Conservation (phyloP, 2,113 vertebrate species). For the Condylura cristata region DNA sequence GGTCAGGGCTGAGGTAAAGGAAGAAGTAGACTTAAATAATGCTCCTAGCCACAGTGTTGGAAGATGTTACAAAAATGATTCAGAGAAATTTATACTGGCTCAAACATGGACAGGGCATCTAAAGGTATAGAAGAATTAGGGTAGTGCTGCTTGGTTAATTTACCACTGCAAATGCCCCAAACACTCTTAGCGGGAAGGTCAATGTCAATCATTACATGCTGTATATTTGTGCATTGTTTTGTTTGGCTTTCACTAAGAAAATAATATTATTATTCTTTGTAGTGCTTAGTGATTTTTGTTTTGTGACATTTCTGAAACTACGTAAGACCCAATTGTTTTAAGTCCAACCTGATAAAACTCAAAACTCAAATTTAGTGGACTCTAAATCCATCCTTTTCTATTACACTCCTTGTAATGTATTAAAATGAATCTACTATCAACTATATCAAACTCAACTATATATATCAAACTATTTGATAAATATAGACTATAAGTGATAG, state of each 20-base stretch:
- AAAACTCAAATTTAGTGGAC: constrained; percentile 12
- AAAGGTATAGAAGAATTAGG: background rate
- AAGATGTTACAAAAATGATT: constrained; percentile 32
- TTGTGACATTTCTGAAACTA: constrained; percentile 40
- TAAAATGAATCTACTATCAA: constrained; percentile 18
- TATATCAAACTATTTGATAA: too few species aligned
- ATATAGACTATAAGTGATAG: too few species aligned
- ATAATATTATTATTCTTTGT: background rate
- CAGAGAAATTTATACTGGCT: constrained; percentile 4
- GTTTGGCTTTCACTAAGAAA: constrained; percentile 23
- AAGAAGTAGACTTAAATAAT: constrained; percentile 32
- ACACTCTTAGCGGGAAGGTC: background rate
- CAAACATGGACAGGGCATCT: background rate
- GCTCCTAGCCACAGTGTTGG: background rate
- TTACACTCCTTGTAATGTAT: background rate
- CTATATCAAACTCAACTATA: too few species aligned
- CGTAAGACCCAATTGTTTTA: background rate
- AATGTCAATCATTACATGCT: background rate
- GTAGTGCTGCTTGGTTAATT: background rate
- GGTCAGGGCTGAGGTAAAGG: constrained; percentile 1
- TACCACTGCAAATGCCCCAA: background rate
- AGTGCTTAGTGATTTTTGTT: background rate
- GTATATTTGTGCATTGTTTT: background rate
- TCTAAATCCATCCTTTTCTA: constrained; percentile 16
- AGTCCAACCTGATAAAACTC: background rate